Percentiles rank a stretch among this genome's conserved stretches.
Conservation (phyloP, 64 coral and sea anemone species). For the Acropora yongei region DNA sequence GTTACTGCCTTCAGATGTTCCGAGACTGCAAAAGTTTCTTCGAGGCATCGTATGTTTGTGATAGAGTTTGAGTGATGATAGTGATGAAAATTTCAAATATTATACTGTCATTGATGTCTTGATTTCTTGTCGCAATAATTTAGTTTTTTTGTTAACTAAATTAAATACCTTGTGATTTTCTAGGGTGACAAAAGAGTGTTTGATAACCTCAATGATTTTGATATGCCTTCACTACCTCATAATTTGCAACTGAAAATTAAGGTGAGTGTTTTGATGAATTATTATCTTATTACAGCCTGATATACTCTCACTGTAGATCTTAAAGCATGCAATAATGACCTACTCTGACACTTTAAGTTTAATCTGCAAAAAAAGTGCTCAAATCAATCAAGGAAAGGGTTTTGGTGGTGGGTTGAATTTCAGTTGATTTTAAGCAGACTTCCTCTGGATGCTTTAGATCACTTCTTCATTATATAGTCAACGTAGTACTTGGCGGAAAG, state of each 20-base stretch:
- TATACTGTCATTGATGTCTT: neutral
- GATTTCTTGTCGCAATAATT: neutral
- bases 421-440: no score
- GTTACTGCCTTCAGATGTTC: slow-evolving; percentile 79
- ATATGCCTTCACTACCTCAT: slow-evolving; percentile 78
- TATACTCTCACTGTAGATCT: no score
- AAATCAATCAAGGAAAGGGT: no score
- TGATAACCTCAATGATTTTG: slow-evolving; percentile 79
- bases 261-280: slow-evolving; percentile 32
- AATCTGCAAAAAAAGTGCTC: no score
- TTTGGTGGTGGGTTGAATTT: no score
- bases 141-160: neutral
- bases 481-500: no score
- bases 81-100: neutral
- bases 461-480: no score
- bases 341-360: no score
- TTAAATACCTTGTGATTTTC: neutral
- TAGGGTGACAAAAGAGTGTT: slow-evolving; percentile 92
- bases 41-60: slow-evolving; percentile 35
- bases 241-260: slow-evolving; percentile 89
- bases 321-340: no score
- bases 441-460: no score
- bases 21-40: slow-evolving; percentile 80
- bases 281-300: neutral
- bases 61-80: no score